phyloP scores from a whole-genome alignment of 2,113 vertebrate species.

The Cacatua alba region DNA sequence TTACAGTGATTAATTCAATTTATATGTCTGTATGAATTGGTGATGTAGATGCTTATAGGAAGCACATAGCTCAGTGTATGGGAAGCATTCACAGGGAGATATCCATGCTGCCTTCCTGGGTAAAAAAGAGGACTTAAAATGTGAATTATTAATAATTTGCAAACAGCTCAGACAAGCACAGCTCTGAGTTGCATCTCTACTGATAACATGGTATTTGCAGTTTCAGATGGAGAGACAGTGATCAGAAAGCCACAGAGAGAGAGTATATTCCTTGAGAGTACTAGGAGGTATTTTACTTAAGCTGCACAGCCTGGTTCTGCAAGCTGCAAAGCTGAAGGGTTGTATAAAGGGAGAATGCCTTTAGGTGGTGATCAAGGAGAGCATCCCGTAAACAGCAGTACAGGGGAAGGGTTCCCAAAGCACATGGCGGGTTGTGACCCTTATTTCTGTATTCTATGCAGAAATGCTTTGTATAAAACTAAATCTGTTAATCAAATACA shows the following conservation, averaged over 20 bases:
- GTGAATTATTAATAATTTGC: neutral
- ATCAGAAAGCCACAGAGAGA: neutral
- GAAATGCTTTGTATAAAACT: neutral
- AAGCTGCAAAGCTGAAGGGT: neutral
- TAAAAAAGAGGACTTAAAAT: neutral
- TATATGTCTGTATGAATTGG: neutral
- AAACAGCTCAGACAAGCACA: neutral
- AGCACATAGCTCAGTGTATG: neutral
- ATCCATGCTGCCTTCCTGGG: neutral
- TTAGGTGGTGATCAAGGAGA: neutral
- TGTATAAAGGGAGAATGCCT: neutral
- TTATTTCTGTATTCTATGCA: neutral
- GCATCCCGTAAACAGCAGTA: neutral
- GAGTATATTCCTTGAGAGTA: neutral
- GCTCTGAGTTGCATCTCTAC: neutral
- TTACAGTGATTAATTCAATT: neutral
- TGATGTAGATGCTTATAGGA: neutral
- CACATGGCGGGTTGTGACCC: accelerated
- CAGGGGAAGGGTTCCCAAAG: neutral
- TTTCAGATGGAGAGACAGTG: neutral
- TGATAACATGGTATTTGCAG: neutral
- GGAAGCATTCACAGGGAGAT: neutral
- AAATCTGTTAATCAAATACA: neutral
- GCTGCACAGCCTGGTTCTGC: neutral
- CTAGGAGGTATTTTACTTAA: neutral